These are phyloP conservation scores for Saccostrea echinata DNA, from an alignment of 1,140 invertebrate species.

Conservation along the genomic window DNA sequence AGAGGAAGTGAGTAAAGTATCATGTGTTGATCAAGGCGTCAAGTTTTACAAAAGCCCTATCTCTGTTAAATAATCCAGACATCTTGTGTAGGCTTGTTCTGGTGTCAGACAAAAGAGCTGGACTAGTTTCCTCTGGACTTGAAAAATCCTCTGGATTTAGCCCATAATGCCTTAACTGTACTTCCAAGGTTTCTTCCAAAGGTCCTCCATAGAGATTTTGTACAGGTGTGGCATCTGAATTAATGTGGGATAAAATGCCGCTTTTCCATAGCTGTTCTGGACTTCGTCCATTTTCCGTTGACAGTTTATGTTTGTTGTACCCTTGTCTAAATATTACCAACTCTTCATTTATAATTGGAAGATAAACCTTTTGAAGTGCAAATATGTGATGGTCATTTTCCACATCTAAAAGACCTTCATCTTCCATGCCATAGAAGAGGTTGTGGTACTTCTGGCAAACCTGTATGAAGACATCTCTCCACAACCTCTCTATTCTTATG, in stretches of 20 bases:
- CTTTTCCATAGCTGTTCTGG: too few relatives aligned
- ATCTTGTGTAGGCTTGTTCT: neutral
- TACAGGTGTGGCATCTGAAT: too few relatives aligned
- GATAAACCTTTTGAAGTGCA: conserved; percentile 32
- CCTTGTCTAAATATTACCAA: too few relatives aligned
- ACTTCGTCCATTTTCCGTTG: too few relatives aligned
- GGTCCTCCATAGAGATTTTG: too few relatives aligned
- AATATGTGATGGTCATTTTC: neutral
- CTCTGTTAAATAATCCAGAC: conserved; percentile 25
- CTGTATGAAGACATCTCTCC: conserved; percentile 48
- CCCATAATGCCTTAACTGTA: too few relatives aligned
- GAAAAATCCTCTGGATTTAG: conserved; percentile 24
- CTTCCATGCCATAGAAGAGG: too few relatives aligned
- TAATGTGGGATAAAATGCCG: too few relatives aligned
- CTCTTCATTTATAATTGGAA: conserved; percentile 38
- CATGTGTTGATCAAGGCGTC: too few relatives aligned
- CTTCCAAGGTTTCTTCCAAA: too few relatives aligned
- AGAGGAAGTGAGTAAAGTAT: too few relatives aligned
- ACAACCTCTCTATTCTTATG: conserved; percentile 45
- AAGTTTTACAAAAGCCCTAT: conserved; percentile 24
- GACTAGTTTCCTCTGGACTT: neutral
- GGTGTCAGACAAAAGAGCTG: conserved; percentile 6
- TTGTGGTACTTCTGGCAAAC: conserved; percentile 4
- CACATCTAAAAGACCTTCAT: conserved; percentile 35
- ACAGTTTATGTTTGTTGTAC: too few relatives aligned